These are phyloP conservation scores for Drosophila ananassae DNA, from an alignment of 1,140 invertebrate genomes.

Conservation along the genomic window DNA sequence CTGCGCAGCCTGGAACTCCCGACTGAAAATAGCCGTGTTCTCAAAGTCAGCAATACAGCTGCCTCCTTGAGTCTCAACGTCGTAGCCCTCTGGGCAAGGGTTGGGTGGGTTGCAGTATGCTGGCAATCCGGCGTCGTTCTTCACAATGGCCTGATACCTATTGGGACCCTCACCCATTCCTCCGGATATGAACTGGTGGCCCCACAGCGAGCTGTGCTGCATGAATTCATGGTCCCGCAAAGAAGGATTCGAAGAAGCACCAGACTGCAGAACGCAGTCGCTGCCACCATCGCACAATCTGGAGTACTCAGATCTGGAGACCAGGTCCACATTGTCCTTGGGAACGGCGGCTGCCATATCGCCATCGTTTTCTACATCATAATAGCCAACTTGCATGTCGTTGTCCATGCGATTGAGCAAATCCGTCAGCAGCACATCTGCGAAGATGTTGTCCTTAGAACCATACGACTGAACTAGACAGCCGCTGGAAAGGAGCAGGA, in stretches of 20 bases:
- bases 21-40: constrained; percentile 97
- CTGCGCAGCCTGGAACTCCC: constrained; percentile 96
- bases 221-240: constrained; percentile 95
- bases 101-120: constrained; percentile 99
- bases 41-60: constrained; percentile 96
- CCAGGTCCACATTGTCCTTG: constrained; percentile 83
- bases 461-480: constrained; percentile 46
- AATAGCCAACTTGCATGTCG: constrained; percentile 87
- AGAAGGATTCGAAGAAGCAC: constrained; percentile 87
- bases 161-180: constrained; percentile 89
- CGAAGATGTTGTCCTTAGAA: constrained; percentile 84
- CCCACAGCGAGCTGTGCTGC: constrained; percentile 94
- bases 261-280: constrained; percentile 56
- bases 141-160: constrained; percentile 90
- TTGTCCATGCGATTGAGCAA: constrained; percentile 89
- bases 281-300: constrained; percentile 72
- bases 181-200: constrained; percentile 91
- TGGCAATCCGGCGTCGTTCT: constrained; percentile 95
- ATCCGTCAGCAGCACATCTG: constrained; percentile 88
- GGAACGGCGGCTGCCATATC: constrained; percentile 62
- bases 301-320: constrained; percentile 85
- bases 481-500: constrained; percentile 33
- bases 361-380: constrained; percentile 85
- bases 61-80: constrained; percentile 88
- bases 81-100: constrained; percentile 96